Evolutionary conservation across 2,888 invertebrate species (phyloP), one percentile per base, ranked within the genome.

Genomic region (Embidobia sp.): DNA sequence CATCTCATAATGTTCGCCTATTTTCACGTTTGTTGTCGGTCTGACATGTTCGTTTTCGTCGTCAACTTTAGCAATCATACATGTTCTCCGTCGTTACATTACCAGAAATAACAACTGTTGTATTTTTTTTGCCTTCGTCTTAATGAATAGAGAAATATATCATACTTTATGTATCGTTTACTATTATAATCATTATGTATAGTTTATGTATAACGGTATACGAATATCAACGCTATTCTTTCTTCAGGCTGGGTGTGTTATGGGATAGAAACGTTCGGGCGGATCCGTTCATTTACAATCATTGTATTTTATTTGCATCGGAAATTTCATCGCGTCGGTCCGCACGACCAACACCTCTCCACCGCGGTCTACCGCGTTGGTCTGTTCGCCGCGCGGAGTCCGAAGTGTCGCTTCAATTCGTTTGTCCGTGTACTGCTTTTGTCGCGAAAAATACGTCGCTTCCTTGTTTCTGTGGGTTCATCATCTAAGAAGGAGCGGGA

Each of bases 121-220:
- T 84, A 82, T 85, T 82, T 80, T 59, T 74, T 79, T 79, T 73
- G 69, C 78, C 78, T 85, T 83, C 81, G 79, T 85, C 88, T 89
- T 88, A 89, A 87, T 86, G 86, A 84, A 88, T 88, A 89, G 89
- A 89, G 89, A 89, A 89, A 89, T 89, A 89, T 89, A 89, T 89
- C 89, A 87, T 88, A 88, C 86, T 89, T 89, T 88, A 88, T 88
- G 88, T 88, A 89, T 88, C 85, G 86, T 88, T 88, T 87, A 88
- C 85, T 88, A 89, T 88, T 87, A 89, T 89, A 88, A 89, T 88
- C 85, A 86, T 88, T 88, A 89, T 87, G 87, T 88, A 88, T 88
- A 88, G 86, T 89, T 89, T 88, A 88, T 88, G 87, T 86, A 88
- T 89, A 86, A 85, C 85, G 84, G 84, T 86, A 86, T 87, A 87